Evolutionary conservation across 2,797 vertebrate species (phyloP).

Genomic region (Cygnus olor): DNA sequence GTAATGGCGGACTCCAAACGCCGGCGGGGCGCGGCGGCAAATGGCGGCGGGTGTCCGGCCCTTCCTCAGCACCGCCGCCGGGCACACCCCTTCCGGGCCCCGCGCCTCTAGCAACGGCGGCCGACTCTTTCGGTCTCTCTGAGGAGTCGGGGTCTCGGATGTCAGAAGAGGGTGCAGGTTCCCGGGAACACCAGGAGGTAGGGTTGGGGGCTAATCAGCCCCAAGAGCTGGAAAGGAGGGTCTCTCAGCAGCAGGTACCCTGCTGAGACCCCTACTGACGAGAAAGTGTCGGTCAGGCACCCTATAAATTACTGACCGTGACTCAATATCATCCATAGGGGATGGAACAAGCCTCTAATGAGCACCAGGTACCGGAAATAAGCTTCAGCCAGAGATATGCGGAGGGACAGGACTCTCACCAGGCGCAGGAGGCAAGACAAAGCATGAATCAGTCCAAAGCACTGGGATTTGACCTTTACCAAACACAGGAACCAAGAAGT

Average conservation of each 20-base stretch:
- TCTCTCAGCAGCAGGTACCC: neutral
- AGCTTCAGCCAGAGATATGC: rapidly evolving
- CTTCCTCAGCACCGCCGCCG: neutral
- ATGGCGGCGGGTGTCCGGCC: too few relatives aligned
- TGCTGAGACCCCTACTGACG: neutral
- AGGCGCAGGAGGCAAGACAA: neutral
- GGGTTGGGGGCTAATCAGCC: neutral
- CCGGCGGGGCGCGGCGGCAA: neutral
- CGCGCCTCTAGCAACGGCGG: neutral
- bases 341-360: neutral
- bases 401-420: neutral
- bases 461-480: neutral
- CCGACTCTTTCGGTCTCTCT: neutral
- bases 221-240: neutral
- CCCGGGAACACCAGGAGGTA: rapidly evolving
- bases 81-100: neutral
- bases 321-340: rapidly evolving
- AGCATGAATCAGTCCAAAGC: neutral
- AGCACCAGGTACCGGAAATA: neutral
- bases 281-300: rapidly evolving
- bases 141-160: neutral
- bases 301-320: rapidly evolving
- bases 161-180: neutral
- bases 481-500: neutral
- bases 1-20: too few relatives aligned